These are phyloP conservation scores for Synaphobranchus kaupii DNA, from an alignment of 2,797 vertebrate species.

Conservation along the genomic window DNA sequence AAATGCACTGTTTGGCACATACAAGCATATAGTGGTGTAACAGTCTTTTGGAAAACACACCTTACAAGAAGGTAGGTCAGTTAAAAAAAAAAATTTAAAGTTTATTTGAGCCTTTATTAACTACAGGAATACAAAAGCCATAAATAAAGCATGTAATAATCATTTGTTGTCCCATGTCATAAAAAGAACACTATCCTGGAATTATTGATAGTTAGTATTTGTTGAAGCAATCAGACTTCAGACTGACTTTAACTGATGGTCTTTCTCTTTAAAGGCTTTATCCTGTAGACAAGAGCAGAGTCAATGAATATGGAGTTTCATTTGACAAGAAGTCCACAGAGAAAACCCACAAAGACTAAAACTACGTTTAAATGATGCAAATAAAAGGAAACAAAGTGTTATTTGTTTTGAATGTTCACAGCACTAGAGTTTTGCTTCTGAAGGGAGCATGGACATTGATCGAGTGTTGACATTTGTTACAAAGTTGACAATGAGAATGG, in stretches of 20 bases:
- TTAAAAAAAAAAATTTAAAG: not conserved
- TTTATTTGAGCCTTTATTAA: not conserved
- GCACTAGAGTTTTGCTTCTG: not conserved
- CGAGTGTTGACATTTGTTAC: not conserved
- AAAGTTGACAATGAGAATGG: not conserved
- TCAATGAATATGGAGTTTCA: slow-evolving; percentile 94
- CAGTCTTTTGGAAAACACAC: not conserved
- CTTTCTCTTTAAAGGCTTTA: slow-evolving; percentile 83
- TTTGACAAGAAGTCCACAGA: slow-evolving; percentile 84
- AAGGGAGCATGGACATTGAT: not conserved
- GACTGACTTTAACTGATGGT: not conserved
- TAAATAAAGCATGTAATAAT: too few species aligned
- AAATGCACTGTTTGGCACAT: not conserved
- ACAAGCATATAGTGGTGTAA: not conserved
- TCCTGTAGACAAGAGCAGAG: slow-evolving; percentile 95
- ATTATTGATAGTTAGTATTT: not conserved
- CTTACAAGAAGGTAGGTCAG: not conserved
- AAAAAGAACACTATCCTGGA: too few species aligned
- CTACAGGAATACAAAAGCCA: not conserved
- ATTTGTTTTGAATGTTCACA: not conserved
- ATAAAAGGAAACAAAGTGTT: not conserved
- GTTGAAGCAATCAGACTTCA: not conserved
- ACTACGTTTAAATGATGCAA: not conserved
- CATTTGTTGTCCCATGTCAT: too few species aligned
- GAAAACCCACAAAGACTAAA: slow-evolving; percentile 83